These are phyloP conservation scores for Aleiodes alternator DNA, from an alignment of 2,888 invertebrate species.

Conservation along the genomic window DNA sequence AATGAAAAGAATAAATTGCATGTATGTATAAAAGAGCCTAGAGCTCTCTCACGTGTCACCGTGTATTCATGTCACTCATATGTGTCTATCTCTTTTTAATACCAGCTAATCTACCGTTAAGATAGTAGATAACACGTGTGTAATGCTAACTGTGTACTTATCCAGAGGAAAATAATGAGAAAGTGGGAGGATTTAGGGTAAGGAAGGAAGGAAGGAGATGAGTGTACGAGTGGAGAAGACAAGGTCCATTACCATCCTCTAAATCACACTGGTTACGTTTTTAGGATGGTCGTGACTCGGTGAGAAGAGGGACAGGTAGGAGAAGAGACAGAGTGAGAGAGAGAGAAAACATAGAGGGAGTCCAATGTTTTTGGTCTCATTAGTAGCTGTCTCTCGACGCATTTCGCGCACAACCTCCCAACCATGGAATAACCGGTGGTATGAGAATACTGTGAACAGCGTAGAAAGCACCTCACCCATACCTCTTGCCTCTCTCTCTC, in stretches of 20 bases:
- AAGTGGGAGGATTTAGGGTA: not conserved
- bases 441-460: conserved; percentile 35
- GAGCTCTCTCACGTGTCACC: not conserved
- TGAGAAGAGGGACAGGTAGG: conserved; percentile 14
- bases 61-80: not conserved
- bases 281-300: conserved; percentile 69
- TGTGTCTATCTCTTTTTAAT: conserved; percentile 7
- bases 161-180: not conserved
- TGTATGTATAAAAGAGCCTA: conserved; percentile 10
- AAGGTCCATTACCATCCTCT: conserved; percentile 68
- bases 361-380: conserved; percentile 71
- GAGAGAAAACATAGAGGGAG: conserved; percentile 2
- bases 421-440: conserved; percentile 45
- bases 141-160: conserved; percentile 10
- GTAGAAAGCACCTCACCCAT: too few species aligned
- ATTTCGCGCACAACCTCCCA: conserved; percentile 45
- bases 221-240: conserved; percentile 9
- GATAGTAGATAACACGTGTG: conserved; percentile 6
- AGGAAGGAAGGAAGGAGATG: conserved; percentile 27
- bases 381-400: conserved; percentile 67
- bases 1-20: not conserved
- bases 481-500: too few species aligned
- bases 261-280: conserved; percentile 71
- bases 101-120: not conserved
- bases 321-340: too few species aligned